phyloP scores from a whole-genome alignment of 2,113 vertebrate species.

The Rhadina sibilatrix region DNA sequence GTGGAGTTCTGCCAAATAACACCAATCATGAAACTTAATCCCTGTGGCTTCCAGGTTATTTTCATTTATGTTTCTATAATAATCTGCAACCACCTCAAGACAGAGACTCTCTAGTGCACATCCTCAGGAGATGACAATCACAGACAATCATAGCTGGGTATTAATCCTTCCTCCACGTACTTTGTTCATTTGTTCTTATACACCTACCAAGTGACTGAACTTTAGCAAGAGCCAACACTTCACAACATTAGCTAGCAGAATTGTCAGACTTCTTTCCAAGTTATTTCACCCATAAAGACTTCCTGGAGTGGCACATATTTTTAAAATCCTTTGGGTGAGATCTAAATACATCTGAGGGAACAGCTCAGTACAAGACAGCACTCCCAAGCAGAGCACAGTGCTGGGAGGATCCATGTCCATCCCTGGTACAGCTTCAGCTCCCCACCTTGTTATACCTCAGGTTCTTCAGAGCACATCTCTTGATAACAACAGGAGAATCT shows the following conservation, averaged over 20 bases:
- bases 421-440: background rate
- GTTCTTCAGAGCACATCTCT: background rate
- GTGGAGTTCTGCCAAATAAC: background rate
- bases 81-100: background rate
- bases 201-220: background rate
- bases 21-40: background rate
- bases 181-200: background rate
- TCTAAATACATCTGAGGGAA: background rate
- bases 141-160: background rate
- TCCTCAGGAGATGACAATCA: background rate
- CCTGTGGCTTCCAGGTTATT: background rate
- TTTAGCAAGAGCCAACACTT: background rate
- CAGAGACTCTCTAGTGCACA: background rate
- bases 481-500: background rate
- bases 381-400: background rate
- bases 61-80: conserved; percentile 23
- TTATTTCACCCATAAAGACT: conserved; percentile 3
- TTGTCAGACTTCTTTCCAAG: background rate
- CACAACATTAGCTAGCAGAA: background rate
- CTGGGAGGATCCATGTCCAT: background rate
- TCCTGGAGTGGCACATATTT: background rate
- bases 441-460: background rate
- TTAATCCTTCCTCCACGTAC: background rate
- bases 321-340: conserved; percentile 4
- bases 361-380: background rate